Conservation (phyloP, 1,140 invertebrate genomes). For the Bicyclus anynana region DNA sequence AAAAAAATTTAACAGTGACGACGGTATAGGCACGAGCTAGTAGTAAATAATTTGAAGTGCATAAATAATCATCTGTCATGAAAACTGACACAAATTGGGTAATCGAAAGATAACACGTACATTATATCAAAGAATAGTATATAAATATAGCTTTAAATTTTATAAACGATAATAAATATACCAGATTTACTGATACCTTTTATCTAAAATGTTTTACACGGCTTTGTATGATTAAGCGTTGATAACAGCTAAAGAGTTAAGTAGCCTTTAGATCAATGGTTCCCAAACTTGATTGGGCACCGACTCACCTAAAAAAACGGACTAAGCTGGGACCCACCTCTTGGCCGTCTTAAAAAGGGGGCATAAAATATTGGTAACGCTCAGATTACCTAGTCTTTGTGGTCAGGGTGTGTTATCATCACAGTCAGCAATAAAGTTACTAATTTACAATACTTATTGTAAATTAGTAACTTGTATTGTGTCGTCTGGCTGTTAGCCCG, state of each 20-base stretch:
- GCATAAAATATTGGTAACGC: too few relatives aligned
- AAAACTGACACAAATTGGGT: conserved; percentile 37
- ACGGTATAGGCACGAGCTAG: conserved; percentile 29
- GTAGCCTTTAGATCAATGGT: conserved; percentile 41
- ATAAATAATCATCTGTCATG: conserved; percentile 43
- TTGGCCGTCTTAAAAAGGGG: too few relatives aligned
- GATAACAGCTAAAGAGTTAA: conserved; percentile 64
- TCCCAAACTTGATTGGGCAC: too few relatives aligned
- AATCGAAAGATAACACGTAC: conserved; percentile 39
- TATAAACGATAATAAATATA: conserved; percentile 22
- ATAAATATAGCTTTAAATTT: conserved; percentile 20
- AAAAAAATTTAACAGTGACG: not conserved
- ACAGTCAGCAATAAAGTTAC: too few relatives aligned
- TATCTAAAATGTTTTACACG: conserved; percentile 58
- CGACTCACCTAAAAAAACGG: too few relatives aligned
- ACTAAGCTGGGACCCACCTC: too few relatives aligned
- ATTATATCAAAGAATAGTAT: conserved; percentile 51
- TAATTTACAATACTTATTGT: too few relatives aligned
- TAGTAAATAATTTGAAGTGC: conserved; percentile 34
- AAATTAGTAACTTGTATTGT: too few relatives aligned
- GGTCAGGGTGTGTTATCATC: too few relatives aligned
- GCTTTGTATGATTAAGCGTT: conserved; percentile 45
- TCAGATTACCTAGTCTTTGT: too few relatives aligned
- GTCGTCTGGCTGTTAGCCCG: too few relatives aligned
- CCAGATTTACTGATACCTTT: conserved; percentile 61